Evolutionary conservation across 2,113 vertebrate species (phyloP).

Genomic region (Crotophaga sulcirostris): DNA sequence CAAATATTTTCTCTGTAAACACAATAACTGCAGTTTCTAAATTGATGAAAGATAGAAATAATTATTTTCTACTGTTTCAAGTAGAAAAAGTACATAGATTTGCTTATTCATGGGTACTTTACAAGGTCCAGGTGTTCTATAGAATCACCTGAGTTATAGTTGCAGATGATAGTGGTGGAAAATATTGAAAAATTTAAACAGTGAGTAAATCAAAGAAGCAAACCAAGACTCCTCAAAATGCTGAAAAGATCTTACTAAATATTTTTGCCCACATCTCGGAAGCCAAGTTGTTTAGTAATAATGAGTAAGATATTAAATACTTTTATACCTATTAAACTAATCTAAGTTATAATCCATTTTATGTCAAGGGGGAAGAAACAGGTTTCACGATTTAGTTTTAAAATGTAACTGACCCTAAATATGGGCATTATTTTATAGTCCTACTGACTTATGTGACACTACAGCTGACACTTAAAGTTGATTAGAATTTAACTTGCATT

Average conservation of each 20-base stretch:
- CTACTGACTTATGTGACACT: not conserved
- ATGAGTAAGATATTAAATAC: not conserved
- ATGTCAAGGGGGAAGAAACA: not conserved
- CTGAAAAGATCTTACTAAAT: not conserved
- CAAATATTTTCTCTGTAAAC: not conserved
- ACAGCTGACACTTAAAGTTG: not conserved
- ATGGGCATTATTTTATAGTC: not conserved
- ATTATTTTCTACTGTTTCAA: not conserved
- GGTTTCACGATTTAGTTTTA: not conserved
- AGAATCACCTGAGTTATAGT: not conserved
- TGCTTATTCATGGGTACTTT: not conserved
- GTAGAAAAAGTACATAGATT: not conserved
- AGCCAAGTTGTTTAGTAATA: not conserved
- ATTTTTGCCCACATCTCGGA: not conserved
- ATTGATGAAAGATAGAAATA: not conserved
- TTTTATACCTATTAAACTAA: not conserved
- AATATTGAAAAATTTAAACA: not conserved
- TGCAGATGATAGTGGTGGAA: not conserved
- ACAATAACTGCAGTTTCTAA: not conserved
- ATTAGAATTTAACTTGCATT: not conserved
- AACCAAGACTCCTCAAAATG: not conserved
- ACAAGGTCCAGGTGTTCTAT: not conserved
- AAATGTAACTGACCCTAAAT: not conserved
- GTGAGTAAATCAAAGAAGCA: not conserved
- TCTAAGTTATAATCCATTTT: not conserved